A percentile compares a stretch with the other conserved stretches of the same genome.
Conservation (phyloP, 2,113 vertebrate genomes). For the Proteles cristata region DNA sequence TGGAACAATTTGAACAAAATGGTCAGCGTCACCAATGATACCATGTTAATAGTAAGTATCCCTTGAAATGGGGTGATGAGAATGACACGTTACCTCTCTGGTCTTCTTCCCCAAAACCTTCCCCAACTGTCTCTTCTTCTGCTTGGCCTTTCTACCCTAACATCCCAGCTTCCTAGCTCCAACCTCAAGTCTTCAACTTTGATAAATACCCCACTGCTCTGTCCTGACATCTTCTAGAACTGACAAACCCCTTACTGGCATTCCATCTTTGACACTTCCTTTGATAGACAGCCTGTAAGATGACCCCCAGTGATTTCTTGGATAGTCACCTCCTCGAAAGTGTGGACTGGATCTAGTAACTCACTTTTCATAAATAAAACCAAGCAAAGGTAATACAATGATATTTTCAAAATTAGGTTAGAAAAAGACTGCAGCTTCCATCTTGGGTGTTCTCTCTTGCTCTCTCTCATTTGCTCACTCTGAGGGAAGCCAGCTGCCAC, state of each 20-base stretch:
- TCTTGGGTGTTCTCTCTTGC: not conserved
- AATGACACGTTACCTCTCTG: not conserved
- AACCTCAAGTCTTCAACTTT: not conserved
- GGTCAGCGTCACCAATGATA: not conserved
- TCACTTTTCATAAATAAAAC: not conserved
- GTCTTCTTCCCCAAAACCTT: not conserved
- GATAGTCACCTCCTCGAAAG: not conserved
- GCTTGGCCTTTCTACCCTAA: not conserved
- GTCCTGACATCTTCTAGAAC: constrained; percentile 6
- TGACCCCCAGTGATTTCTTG: not conserved
- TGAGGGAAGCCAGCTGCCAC: not conserved
- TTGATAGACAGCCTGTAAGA: not conserved
- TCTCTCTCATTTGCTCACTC: not conserved
- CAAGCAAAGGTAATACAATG: not conserved
- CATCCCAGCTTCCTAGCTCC: not conserved
- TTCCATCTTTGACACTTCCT: not conserved
- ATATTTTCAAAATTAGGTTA: not conserved
- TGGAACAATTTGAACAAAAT: not conserved
- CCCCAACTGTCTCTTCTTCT: not conserved
- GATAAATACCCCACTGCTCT: not conserved
- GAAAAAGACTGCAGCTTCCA: not conserved
- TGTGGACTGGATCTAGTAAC: not conserved
- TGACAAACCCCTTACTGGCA: not conserved
- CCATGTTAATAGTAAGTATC: not conserved
- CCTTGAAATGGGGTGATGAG: not conserved